These are phyloP conservation scores for Xanthia togata DNA, from an alignment of 2,888 invertebrate species.

Conservation along the genomic window DNA sequence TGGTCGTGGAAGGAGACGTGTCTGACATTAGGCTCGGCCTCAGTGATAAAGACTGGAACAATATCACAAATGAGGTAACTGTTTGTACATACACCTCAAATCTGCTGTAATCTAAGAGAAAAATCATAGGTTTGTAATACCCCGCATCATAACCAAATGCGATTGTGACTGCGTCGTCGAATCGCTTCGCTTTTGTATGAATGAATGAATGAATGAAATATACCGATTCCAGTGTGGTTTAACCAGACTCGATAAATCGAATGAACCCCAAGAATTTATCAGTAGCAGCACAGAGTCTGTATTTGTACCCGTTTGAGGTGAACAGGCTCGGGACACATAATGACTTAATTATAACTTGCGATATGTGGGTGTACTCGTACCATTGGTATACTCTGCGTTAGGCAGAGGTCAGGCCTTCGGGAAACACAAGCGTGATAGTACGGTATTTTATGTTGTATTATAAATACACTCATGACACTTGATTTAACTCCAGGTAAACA, in stretches of 20 bases:
- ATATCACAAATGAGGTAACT: conserved; percentile 62
- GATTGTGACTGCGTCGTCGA: too few relatives aligned
- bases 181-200: too few relatives aligned
- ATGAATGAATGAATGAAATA: too few relatives aligned
- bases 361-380: neutral
- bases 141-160: neutral
- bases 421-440: neutral
- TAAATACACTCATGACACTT: neutral
- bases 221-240: too few relatives aligned
- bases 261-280: too few relatives aligned
- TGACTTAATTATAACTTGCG: too few relatives aligned
- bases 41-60: conserved; percentile 60
- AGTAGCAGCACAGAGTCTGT: neutral
- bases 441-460: neutral
- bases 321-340: neutral
- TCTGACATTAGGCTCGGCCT: conserved; percentile 64
- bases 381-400: neutral
- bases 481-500: conserved; percentile 77
- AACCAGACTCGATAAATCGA: too few relatives aligned
- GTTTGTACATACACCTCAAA: neutral
- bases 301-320: neutral
- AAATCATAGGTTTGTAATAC: neutral
- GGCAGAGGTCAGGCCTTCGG: too few relatives aligned
- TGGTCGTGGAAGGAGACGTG: conserved; percentile 68
- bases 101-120: neutral